Base-by-base conservation (phyloP, 2,113 vertebrate genomes). In the Edolisoma coerulescens region DNA sequence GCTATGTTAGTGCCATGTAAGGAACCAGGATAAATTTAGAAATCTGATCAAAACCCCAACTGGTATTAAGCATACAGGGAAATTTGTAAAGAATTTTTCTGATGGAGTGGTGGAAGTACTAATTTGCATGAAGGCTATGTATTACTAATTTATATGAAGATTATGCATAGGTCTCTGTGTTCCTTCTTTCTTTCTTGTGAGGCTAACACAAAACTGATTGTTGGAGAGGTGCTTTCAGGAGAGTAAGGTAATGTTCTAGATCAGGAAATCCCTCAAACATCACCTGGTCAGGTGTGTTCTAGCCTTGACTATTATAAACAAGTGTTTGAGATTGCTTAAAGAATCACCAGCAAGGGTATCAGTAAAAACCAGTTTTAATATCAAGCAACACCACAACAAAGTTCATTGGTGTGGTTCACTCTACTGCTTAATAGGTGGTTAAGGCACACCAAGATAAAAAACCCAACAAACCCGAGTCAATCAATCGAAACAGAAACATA, bases 361-460 rank as follows among this genome's bases (percentile, higher is more conserved):
- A 33, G 27, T 52, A 60, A 69, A 60, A 69, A 45, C 0, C 3
- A 33, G 39, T 45, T 23, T 44, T 69, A 60, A 37, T 53, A 39
- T 27, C 4, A 37, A 86, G 37, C 22, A 59, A 52, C 10, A 52
- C 7, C 10, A 37, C 0, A 0, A 52, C 11, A 37, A 19, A 59
- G 14, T 27, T 86, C 6, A 37, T 77, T 59, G 27, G 7, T 27
- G 44, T 52, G 12, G 27, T 19, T 68, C 37, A 15, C 32, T 44
- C 32, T 44, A 33, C 14, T 44, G 18, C 37, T 37, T 52, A 16
- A 18, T 23, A 52, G 18, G 11, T 32, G 37, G 26, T 27, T 77
- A 52, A 68, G 37, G 27, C 11, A 68, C 33, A 44, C 17, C 9
- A 68, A 52, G 73, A 26, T 27, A 6, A 11, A 27, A 15, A 57